Conservation (phyloP, 2,113 vertebrate species). For the Sterrhoptilus dennistouni region DNA sequence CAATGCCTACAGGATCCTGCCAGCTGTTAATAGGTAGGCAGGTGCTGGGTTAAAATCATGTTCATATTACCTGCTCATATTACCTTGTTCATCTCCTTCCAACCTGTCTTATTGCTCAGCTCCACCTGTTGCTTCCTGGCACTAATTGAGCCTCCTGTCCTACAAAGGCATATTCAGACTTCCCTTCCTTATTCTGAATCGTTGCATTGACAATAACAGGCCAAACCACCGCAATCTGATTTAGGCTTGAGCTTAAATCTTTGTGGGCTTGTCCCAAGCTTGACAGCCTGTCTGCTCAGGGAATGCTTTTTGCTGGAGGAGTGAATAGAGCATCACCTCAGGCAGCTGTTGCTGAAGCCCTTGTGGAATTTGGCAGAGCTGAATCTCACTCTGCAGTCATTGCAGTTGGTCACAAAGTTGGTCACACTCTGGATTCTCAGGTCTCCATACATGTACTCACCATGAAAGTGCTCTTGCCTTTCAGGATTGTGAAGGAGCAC, state of each 20-base stretch:
- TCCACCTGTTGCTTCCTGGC: constrained; percentile 51
- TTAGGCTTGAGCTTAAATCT: neutral
- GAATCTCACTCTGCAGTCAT: neutral
- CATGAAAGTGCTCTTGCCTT: neutral
- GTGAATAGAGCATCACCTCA: neutral
- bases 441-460: fast-evolving
- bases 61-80: constrained; percentile 47
- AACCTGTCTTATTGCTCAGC: constrained; percentile 9
- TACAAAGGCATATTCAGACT: neutral
- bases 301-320: neutral
- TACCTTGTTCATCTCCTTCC: constrained; percentile 33
- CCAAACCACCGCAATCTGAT: neutral
- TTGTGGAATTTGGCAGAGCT: neutral
- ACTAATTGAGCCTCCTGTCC: neutral
- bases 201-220: neutral
- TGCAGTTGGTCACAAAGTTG: neutral
- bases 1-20: neutral
- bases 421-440: neutral
- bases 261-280: neutral
- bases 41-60: constrained; percentile 2
- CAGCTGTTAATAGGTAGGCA: constrained; percentile 42
- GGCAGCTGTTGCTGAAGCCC: neutral
- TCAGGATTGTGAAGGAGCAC: neutral
- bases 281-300: neutral
- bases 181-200: neutral